Percentiles rank a stretch among this genome's conserved stretches.
These are phyloP conservation scores for Zeugodacus cucurbitae DNA, from an alignment of 1,140 invertebrate genomes.

Conservation along the genomic window DNA sequence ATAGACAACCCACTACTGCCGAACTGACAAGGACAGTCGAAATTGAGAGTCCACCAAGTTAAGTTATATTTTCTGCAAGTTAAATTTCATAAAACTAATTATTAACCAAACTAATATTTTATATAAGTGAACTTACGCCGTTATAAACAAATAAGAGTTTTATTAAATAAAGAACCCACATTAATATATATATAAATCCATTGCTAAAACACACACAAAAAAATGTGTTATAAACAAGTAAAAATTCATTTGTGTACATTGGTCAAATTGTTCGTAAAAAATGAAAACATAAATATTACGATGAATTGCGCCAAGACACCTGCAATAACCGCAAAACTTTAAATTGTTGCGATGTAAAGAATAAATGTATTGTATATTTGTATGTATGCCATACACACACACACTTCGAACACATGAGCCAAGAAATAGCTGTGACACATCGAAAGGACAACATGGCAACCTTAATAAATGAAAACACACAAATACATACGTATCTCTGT, in stretches of 20 bases:
- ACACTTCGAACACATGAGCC: not conserved
- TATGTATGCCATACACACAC: not conserved
- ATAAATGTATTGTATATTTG: not conserved
- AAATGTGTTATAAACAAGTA: too few relatives aligned
- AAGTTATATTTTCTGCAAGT: too few relatives aligned
- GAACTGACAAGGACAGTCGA: too few relatives aligned
- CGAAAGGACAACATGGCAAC: not conserved
- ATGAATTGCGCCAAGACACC: not conserved
- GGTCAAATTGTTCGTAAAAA: not conserved
- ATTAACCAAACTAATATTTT: too few relatives aligned
- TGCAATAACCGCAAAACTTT: not conserved
- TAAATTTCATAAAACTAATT: too few relatives aligned
- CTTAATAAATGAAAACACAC: not conserved
- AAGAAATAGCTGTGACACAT: not conserved
- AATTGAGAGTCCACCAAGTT: too few relatives aligned
- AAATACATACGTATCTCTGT: not conserved
- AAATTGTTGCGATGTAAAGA: not conserved
- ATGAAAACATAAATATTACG: not conserved
- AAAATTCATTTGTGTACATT: not conserved
- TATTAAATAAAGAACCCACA: too few relatives aligned
- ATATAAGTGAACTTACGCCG: too few relatives aligned
- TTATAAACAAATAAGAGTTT: too few relatives aligned
- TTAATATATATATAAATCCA: too few relatives aligned
- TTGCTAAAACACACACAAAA: too few relatives aligned
- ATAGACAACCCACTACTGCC: too few relatives aligned